A percentile compares a stretch with the other conserved stretches of the same genome.
These are phyloP conservation scores for Hipposideros larvatus DNA, from an alignment of 2,797 vertebrate genomes.

Conservation along the genomic window DNA sequence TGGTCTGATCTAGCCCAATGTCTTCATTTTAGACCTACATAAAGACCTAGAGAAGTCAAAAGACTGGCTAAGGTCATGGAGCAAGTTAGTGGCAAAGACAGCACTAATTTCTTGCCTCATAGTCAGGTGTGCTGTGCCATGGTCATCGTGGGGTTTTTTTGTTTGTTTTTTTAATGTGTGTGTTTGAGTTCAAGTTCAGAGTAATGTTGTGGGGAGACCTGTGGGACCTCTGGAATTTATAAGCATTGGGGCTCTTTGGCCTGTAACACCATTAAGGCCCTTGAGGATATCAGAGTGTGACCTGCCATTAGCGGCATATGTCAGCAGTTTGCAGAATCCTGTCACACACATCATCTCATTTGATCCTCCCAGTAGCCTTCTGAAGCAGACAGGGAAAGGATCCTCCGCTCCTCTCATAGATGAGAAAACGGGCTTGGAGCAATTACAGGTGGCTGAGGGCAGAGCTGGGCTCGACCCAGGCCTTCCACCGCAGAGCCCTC, in stretches of 20 bases:
- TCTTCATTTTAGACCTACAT: background rate
- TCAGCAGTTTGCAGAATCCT: background rate
- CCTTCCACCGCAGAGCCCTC: background rate
- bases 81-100: background rate
- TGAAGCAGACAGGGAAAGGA: background rate
- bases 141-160: background rate
- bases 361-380: background rate
- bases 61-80: background rate
- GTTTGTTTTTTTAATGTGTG: background rate
- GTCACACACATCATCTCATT: background rate
- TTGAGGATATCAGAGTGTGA: background rate
- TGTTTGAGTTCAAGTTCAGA: constrained; percentile 21
- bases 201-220: background rate
- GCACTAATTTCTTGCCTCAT: background rate
- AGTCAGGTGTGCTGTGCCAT: background rate
- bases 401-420: background rate
- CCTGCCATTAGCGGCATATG: background rate
- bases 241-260: background rate
- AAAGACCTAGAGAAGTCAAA: background rate
- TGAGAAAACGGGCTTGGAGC: background rate
- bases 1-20: background rate
- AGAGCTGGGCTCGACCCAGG: background rate
- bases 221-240: background rate
- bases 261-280: background rate
- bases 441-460: background rate